Evolutionary conservation across 37 sponge, comb jelly and placozoan genomes (phyloP).

Genomic region (Spongia lamella): DNA sequence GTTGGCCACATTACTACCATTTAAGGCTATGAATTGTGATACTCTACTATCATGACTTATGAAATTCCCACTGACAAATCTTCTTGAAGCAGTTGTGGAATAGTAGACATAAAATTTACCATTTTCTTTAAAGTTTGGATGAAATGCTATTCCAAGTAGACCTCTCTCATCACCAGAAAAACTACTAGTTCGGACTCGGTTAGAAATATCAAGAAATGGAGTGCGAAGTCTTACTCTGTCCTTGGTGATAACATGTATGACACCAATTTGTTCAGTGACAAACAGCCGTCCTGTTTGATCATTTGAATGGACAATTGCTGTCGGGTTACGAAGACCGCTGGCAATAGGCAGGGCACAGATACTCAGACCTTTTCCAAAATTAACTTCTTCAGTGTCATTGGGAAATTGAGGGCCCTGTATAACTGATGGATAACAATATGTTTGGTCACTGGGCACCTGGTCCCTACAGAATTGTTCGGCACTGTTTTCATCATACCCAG

Average conservation of each 20-base stretch:
- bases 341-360: slow-evolving; percentile 60
- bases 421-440: slow-evolving; percentile 73
- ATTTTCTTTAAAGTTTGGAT: slow-evolving; percentile 55
- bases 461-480: slow-evolving; percentile 48
- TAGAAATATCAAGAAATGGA: slow-evolving; percentile 66
- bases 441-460: slow-evolving; percentile 11
- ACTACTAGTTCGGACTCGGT: slow-evolving; percentile 15
- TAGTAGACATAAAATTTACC: slow-evolving; percentile 67
- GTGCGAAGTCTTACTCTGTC: slow-evolving; percentile 27
- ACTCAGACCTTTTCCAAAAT: slow-evolving; percentile 42
- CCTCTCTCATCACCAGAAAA: slow-evolving; percentile 71
- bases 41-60: slow-evolving; percentile 50
- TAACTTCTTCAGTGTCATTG: not conserved
- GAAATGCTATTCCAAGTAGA: slow-evolving; percentile 75
- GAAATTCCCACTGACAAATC: not conserved
- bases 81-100: too few species aligned
- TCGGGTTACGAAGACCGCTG: slow-evolving; percentile 59
- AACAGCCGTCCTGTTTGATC: slow-evolving; percentile 69
- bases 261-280: slow-evolving; percentile 69
- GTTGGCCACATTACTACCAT: slow-evolving; percentile 32
- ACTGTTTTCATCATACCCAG: not conserved
- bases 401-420: slow-evolving; percentile 41
- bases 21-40: slow-evolving; percentile 32
- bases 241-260: slow-evolving; percentile 30
- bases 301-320: slow-evolving; percentile 42